Conservation (phyloP, 1,140 invertebrate genomes). For the Stegodyphus mimosarum region DNA sequence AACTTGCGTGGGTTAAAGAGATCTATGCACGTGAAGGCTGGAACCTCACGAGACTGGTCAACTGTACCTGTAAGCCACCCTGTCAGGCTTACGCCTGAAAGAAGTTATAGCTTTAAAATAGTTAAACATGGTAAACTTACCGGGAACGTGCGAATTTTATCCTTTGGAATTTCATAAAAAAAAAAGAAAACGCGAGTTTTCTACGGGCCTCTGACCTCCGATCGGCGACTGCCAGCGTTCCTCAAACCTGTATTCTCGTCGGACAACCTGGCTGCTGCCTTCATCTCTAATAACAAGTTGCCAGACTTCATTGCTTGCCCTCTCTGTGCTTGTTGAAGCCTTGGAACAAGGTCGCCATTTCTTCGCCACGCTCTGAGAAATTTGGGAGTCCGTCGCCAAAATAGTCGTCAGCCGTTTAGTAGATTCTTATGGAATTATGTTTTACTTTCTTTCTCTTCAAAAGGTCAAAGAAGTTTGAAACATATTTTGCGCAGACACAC, state of each 20-base stretch:
- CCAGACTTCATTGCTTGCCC: slow-evolving; percentile 25
- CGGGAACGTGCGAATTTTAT: neutral
- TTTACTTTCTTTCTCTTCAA: neutral
- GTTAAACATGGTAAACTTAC: neutral
- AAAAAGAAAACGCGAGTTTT: neutral
- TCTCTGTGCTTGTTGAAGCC: neutral
- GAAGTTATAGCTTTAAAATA: neutral
- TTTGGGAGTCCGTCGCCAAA: slow-evolving; percentile 20
- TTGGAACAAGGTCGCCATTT: slow-evolving; percentile 18
- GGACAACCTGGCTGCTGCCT: slow-evolving; percentile 23
- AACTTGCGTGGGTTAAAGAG: slow-evolving; percentile 1
- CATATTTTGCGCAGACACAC: too few species aligned
- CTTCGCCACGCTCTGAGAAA: slow-evolving; percentile 1
- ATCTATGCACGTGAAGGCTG: neutral
- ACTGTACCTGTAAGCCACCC: neutral
- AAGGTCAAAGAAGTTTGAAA: too few species aligned
- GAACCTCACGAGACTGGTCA: neutral
- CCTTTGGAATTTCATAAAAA: neutral
- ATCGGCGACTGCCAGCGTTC: slow-evolving; percentile 5
- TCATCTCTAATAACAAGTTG: slow-evolving; percentile 53
- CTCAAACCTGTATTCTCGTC: slow-evolving; percentile 55
- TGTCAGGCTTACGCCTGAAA: too few species aligned
- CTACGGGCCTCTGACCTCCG: slow-evolving; percentile 45
- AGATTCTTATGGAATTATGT: neutral
- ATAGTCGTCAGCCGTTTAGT: neutral